Base-by-base conservation (phyloP, 2,888 invertebrate genomes). In the Ypsolopha sequella region DNA sequence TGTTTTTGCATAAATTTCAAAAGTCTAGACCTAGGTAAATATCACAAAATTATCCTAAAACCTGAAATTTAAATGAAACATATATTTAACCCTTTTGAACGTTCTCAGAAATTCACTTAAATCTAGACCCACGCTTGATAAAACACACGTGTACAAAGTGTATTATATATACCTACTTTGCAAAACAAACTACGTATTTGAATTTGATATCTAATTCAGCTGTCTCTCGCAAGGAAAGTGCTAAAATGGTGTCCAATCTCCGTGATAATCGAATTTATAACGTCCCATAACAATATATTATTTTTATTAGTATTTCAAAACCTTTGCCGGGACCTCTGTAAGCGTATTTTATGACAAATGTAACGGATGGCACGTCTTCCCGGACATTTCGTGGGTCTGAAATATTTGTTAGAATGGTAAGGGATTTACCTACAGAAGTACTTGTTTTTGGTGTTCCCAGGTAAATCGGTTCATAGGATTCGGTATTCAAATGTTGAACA, bases 291-390 rank as follows among this genome's bases (percentile, higher is more conserved):
- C 68, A 64, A 65, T 68, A 65, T 62, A 60, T 68, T 64, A 64
- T 63, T 67, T 66, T 68, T 72, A 70, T 66, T 67, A 66, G 65
- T 57, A 64, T 66, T 68, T 64, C 64, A 63, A 62, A 63, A 60
- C 60, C 57, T 60, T 56, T 55, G 53, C 56, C 49, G 51, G 55
- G 56, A 57, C 60, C 61, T 63, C 58, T 54, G 24, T 24, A 8
- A 14, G 59, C 59, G 64, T 68, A 66, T 64, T 63, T 66, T 60
- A 66, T 53, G 55, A 52, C 52, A 54, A 51, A 48, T 51, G 51
- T 33, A 45, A 45, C 34, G 41, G 57, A 55, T 57, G 61, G 53
- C 54, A 50, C 36, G 57, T 56, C 54, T 55, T 52, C 56, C 46
- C 41, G 55, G 55, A 55, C 54, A 41, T 50, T 56, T 53, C 54